These are phyloP conservation scores for Falco peregrinus DNA, from an alignment of 2,797 vertebrate genomes.

Conservation along the genomic window DNA sequence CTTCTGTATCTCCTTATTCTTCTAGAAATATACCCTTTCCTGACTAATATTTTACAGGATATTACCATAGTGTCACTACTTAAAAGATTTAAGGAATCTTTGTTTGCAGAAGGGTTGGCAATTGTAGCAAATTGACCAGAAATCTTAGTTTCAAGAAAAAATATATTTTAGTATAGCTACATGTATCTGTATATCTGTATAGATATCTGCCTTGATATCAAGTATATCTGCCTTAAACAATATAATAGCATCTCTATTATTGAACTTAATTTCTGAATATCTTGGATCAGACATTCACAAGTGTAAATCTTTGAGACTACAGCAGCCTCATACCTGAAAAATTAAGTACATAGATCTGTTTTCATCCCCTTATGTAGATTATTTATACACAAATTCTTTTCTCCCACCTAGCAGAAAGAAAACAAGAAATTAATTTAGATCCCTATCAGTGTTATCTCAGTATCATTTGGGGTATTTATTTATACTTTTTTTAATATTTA, in stretches of 20 bases:
- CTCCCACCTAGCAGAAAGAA: background rate
- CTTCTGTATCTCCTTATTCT: background rate
- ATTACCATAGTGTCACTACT: background rate
- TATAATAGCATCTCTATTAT: background rate
- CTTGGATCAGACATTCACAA: background rate
- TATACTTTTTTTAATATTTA: too few species aligned
- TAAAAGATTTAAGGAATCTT: background rate
- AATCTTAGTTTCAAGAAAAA: background rate
- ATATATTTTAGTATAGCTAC: background rate
- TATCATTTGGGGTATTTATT: background rate
- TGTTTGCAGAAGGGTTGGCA: background rate
- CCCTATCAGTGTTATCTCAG: background rate
- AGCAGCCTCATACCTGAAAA: background rate
- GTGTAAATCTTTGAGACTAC: background rate
- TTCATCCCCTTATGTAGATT: background rate
- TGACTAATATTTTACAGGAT: background rate
- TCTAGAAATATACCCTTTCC: background rate
- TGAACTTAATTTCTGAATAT: background rate
- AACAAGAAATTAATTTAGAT: background rate
- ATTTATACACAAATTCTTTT: background rate
- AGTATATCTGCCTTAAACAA: background rate
- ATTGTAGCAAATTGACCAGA: background rate
- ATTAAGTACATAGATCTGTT: background rate
- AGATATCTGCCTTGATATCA: too few species aligned
- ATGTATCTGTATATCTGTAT: too few species aligned